phyloP scores from a whole-genome alignment of 2,797 vertebrate species.

The Schizopygopsis malacanthus region DNA sequence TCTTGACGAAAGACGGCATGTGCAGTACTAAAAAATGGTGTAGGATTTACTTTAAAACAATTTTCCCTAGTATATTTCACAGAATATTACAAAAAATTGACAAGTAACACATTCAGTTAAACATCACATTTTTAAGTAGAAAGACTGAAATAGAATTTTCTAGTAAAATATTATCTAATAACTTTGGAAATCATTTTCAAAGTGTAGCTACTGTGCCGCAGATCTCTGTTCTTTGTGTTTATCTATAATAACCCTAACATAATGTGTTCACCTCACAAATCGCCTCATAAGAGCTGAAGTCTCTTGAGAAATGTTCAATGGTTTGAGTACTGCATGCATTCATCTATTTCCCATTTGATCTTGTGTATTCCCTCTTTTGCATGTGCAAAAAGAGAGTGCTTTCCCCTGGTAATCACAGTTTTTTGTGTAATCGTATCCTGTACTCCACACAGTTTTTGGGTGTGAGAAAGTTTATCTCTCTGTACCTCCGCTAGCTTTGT shows the following conservation, averaged over 20 bases:
- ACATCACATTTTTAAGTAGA: neutral
- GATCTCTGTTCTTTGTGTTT: neutral
- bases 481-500: conserved; percentile 34
- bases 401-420: conserved; percentile 43
- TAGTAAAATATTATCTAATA: neutral
- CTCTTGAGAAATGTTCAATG: neutral
- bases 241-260: neutral
- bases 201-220: neutral
- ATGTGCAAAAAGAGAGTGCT: neutral
- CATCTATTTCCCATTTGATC: neutral
- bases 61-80: neutral
- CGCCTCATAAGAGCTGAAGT: neutral
- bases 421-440: conserved; percentile 46
- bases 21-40: neutral
- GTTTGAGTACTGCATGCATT: neutral
- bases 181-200: neutral
- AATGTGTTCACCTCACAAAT: neutral
- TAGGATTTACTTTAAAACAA: neutral
- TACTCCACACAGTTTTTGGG: conserved; percentile 45
- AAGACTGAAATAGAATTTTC: neutral
- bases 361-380: conserved; percentile 11
- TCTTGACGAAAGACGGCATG: neutral
- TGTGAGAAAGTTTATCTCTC: conserved; percentile 53
- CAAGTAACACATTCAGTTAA: no score
- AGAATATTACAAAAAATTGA: neutral